These are phyloP conservation scores for Spisula solida DNA, from an alignment of 2,888 invertebrate genomes.

Conservation along the genomic window DNA sequence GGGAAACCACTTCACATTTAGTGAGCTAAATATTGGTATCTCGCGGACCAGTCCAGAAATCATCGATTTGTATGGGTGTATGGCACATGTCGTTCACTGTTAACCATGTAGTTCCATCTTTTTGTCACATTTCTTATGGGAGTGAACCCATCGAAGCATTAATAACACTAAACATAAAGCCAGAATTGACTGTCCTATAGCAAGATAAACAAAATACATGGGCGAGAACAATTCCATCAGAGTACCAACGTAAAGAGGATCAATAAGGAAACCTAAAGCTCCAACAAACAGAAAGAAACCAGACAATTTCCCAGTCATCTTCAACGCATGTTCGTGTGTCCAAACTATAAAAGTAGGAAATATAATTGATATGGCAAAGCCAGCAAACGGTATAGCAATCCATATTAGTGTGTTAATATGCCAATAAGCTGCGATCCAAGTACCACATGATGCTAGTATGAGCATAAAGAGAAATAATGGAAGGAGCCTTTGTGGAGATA, in stretches of 20 bases:
- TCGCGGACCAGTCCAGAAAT: too few relatives aligned
- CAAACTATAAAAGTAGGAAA: slow-evolving; percentile 57
- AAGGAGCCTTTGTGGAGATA: slow-evolving; percentile 84
- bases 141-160: slow-evolving; percentile 11
- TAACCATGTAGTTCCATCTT: too few relatives aligned
- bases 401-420: slow-evolving; percentile 30
- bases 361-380: slow-evolving; percentile 44
- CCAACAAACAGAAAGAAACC: slow-evolving; percentile 44
- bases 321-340: slow-evolving; percentile 49
- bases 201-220: slow-evolving; percentile 46
- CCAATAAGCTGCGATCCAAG: slow-evolving; percentile 30
- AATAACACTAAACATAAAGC: background rate
- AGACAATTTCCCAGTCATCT: slow-evolving; percentile 49
- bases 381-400: slow-evolving; percentile 48
- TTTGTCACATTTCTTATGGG: background rate
- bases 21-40: too few relatives aligned
- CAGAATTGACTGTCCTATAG: background rate
- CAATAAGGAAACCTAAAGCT: slow-evolving; percentile 49
- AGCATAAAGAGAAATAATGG: slow-evolving; percentile 50
- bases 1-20: too few relatives aligned
- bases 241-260: slow-evolving; percentile 50
- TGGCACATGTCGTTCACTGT: too few relatives aligned
- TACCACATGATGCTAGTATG: slow-evolving; percentile 15
- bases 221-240: slow-evolving; percentile 55
- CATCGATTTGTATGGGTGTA: too few relatives aligned